Evolutionary conservation across 2,113 vertebrate genomes (phyloP), one percentile per base, ranked within the genome.

Genomic region (Thalassarche chlororhynchos): DNA sequence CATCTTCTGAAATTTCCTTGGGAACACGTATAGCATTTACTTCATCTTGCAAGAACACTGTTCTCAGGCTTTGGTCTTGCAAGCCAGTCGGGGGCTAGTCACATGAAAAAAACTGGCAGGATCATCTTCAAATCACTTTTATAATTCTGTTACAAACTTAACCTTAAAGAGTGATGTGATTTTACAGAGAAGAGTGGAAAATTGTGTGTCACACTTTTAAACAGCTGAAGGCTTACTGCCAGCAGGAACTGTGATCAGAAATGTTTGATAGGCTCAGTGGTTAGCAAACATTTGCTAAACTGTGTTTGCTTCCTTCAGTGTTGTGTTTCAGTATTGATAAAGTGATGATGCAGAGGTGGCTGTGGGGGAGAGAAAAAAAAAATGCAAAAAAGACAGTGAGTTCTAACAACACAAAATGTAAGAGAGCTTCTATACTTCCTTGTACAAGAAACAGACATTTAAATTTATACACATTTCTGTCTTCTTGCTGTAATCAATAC

Each of bases 201-300:
- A 95, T 58, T 55, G 4, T 36, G 20, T 47, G 79, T 81, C 76
- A 84, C 38, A n/a, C 40, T 88, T 82, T 72, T 72, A 81, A 95
- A 75, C 42, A 94, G 55, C 71, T 93, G 68, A 90, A 94, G 42
- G 68, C 38, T 88, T 78, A 70, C 85, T 90, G 64, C 60, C 55
- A 94, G 88, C 14, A 47, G 81, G 76, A 92, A 26, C 83, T 92
- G 52, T 55, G 75, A 87, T 93, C n/a, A 70, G 76, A 77, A 96
- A 57, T 14, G 29, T 93, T 93, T 95, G 82, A 86, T 79, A 80
- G 66, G 32, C 82, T 80, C 44, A 0, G 8, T 70, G 28, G 36
- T 77, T 70, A 61, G 49, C 38, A 46, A 88, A 60, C 24, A 54
- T 75, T 94, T 92, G 16, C 64, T 88, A 84, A 90, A 77, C 32